phyloP scores from a whole-genome alignment of 2,797 vertebrate genomes.

The Rhadinocentrus ornatus region DNA sequence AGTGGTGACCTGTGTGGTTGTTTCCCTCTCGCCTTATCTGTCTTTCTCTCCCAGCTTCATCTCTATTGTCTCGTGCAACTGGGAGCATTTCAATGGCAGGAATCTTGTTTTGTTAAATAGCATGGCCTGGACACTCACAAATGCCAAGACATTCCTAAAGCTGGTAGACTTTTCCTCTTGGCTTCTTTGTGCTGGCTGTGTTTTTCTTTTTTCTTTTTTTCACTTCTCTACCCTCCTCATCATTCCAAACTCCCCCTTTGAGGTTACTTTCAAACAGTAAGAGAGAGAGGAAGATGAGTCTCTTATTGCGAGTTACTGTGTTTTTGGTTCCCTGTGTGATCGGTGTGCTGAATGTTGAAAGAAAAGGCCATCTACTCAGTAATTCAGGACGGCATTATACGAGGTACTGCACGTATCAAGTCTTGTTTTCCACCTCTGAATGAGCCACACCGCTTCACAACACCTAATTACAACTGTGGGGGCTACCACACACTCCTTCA shows the following conservation, averaged over 20 bases:
- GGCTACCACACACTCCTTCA: slow-evolving; percentile 23
- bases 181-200: slow-evolving; percentile 27
- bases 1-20: slow-evolving; percentile 38
- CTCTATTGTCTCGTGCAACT: slow-evolving; percentile 55
- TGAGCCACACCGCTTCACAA: slow-evolving; percentile 27
- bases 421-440: slow-evolving; percentile 31
- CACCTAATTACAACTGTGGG: slow-evolving; percentile 47
- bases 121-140: slow-evolving; percentile 32
- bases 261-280: slow-evolving; percentile 31
- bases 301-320: slow-evolving; percentile 24
- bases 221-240: slow-evolving; percentile 25
- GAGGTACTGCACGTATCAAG: slow-evolving; percentile 8
- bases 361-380: slow-evolving; percentile 9
- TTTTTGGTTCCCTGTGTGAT: slow-evolving; percentile 27
- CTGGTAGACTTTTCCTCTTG: slow-evolving; percentile 67
- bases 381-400: slow-evolving; percentile 5
- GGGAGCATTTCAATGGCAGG: slow-evolving; percentile 63
- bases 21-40: slow-evolving; percentile 52
- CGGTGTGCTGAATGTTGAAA: slow-evolving; percentile 24
- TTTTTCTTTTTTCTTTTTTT: slow-evolving; percentile 18
- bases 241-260: slow-evolving; percentile 18
- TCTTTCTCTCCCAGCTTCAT: slow-evolving; percentile 23
- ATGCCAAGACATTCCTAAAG: slow-evolving; percentile 73
- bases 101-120: slow-evolving; percentile 70
- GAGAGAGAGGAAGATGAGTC: slow-evolving; percentile 18